Conservation (phyloP, 2,113 vertebrate genomes). For the Caloenas nicobarica region DNA sequence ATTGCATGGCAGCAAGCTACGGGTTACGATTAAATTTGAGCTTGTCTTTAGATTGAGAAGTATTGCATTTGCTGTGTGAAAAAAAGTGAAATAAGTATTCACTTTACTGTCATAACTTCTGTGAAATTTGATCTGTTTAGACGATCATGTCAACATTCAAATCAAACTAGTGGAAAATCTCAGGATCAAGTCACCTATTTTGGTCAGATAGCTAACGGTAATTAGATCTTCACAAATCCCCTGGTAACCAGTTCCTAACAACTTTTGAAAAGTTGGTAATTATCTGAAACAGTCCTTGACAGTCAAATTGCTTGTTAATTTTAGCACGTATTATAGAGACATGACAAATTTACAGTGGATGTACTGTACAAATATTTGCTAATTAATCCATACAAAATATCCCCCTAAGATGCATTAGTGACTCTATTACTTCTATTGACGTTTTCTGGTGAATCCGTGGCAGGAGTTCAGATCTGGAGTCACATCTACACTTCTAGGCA, state of each 20-base stretch:
- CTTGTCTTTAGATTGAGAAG: not conserved
- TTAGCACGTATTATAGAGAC: not conserved
- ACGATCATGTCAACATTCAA: not conserved
- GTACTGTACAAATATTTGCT: constrained; percentile 9
- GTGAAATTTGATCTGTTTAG: not conserved
- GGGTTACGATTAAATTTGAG: not conserved
- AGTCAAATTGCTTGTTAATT: not conserved
- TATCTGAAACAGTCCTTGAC: not conserved
- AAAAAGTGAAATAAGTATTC: not conserved
- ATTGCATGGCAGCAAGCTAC: not conserved
- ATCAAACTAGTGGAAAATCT: not conserved
- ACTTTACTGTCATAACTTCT: not conserved
- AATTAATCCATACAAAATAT: constrained; percentile 1
- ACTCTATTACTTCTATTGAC: not conserved
- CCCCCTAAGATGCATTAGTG: not conserved
- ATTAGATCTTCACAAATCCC: not conserved
- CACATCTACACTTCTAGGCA: not conserved
- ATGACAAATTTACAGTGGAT: not conserved
- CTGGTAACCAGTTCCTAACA: not conserved
- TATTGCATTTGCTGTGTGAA: not conserved
- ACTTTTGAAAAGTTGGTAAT: not conserved
- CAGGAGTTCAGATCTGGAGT: not conserved
- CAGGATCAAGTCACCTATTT: not conserved
- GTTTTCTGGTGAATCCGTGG: not conserved
- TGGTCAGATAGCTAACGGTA: not conserved